Conservation (phyloP, 2,888 invertebrate species). For the Phaedon cochleariae region DNA sequence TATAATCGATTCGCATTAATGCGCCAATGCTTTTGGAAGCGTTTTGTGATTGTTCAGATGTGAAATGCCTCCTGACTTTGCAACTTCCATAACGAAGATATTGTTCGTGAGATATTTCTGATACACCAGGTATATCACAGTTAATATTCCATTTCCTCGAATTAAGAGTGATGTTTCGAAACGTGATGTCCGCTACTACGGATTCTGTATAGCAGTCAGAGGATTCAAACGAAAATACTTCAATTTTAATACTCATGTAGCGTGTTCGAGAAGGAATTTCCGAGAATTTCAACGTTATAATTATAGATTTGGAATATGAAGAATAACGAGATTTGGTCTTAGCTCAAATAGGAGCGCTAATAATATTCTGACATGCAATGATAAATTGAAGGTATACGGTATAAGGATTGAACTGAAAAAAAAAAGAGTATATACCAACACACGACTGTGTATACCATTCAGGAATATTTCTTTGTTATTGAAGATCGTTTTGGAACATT, state of each 20-base stretch:
- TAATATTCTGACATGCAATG: slow-evolving; percentile 45
- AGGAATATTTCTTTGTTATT: slow-evolving; percentile 6
- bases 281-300: slow-evolving; percentile 41
- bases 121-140: no score
- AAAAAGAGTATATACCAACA: slow-evolving; percentile 24
- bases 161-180: neutral
- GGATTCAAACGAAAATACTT: slow-evolving; percentile 26
- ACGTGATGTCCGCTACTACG: neutral
- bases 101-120: no score
- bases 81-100: no score
- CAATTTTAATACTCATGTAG: slow-evolving; percentile 42
- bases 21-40: no score
- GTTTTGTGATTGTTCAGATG: no score
- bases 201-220: neutral
- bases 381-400: slow-evolving; percentile 35
- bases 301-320: slow-evolving; percentile 42
- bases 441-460: slow-evolving; percentile 24
- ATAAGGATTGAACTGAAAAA: slow-evolving; percentile 17
- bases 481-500: neutral
- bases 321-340: slow-evolving; percentile 43
- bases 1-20: no score
- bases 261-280: slow-evolving; percentile 39
- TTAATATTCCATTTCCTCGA: no score
- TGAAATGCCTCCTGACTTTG: no score
- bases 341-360: slow-evolving; percentile 42